phyloP scores from a whole-genome alignment of 1,140 invertebrate species.

The Sycobia sp. region DNA sequence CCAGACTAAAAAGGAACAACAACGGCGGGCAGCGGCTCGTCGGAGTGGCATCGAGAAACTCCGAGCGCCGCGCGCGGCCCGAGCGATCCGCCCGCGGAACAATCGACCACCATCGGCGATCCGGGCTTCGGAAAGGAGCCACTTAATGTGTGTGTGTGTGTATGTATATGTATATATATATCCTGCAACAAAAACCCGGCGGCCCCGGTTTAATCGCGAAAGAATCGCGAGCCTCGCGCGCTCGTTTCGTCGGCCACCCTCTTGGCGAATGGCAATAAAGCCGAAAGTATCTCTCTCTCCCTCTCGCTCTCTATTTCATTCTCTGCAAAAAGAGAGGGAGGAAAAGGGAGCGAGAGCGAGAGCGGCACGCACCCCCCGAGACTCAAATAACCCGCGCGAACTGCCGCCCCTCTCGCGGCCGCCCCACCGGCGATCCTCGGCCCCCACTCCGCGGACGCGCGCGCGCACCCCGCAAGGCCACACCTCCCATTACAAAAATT shows the following conservation, averaged over 20 bases:
- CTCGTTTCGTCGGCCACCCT: no score
- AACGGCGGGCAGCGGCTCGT: no score
- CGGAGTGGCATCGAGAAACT: no score
- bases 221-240: no score
- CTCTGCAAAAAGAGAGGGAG: constrained; percentile 21
- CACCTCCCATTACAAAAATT: constrained; percentile 65
- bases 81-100: no score
- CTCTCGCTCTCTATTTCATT: not conserved
- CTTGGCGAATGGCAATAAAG: constrained; percentile 31
- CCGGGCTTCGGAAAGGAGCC: no score
- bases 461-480: constrained; percentile 51
- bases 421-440: constrained; percentile 12
- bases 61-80: no score
- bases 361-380: constrained; percentile 12
- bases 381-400: constrained; percentile 25
- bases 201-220: constrained; percentile 31
- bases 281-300: not conserved
- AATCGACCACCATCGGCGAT: no score
- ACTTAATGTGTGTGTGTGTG: no score
- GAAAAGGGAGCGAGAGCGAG: not conserved
- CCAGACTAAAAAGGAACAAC: no score
- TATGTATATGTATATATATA: no score
- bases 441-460: constrained; percentile 8
- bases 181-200: no score
- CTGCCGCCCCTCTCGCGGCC: constrained; percentile 6